These are phyloP conservation scores for Folsomia manolachei DNA, from an alignment of 2,888 invertebrate genomes.

Conservation along the genomic window DNA sequence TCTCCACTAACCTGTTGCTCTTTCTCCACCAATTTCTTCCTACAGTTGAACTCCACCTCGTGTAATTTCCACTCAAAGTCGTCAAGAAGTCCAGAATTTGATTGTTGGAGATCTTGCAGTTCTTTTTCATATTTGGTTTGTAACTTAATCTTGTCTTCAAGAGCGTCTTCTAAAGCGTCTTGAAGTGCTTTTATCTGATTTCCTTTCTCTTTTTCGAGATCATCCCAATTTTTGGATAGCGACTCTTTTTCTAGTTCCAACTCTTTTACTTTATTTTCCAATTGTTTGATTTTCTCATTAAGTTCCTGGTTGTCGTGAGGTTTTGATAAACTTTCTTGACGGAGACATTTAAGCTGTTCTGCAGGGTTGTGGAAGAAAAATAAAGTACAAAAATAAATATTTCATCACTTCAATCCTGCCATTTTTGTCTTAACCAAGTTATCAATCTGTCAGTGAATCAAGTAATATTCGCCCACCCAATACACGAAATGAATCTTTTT, in stretches of 20 bases:
- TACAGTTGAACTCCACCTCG: constrained; percentile 69
- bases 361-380: no score
- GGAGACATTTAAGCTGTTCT: constrained; percentile 42
- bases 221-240: constrained; percentile 54
- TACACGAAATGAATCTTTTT: no score
- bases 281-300: constrained; percentile 56
- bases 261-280: constrained; percentile 56
- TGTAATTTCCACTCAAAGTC: constrained; percentile 83
- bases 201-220: constrained; percentile 52
- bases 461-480: no score
- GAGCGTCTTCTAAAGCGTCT: constrained; percentile 62
- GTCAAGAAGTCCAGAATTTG: constrained; percentile 65
- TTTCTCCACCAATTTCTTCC: constrained; percentile 62
- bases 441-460: no score
- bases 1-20: constrained; percentile 43
- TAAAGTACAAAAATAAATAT: constrained; percentile 4
- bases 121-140: constrained; percentile 63
- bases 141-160: constrained; percentile 61
- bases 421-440: no score
- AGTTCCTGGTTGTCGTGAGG: constrained; percentile 52
- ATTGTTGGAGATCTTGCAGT: constrained; percentile 67
- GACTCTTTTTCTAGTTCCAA: constrained; percentile 30
- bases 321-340: constrained; percentile 35
- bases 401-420: constrained; percentile 1
- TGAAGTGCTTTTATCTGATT: constrained; percentile 60